These are phyloP conservation scores for Percina caprodes DNA, from an alignment of 2,113 vertebrate species.

Conservation along the genomic window DNA sequence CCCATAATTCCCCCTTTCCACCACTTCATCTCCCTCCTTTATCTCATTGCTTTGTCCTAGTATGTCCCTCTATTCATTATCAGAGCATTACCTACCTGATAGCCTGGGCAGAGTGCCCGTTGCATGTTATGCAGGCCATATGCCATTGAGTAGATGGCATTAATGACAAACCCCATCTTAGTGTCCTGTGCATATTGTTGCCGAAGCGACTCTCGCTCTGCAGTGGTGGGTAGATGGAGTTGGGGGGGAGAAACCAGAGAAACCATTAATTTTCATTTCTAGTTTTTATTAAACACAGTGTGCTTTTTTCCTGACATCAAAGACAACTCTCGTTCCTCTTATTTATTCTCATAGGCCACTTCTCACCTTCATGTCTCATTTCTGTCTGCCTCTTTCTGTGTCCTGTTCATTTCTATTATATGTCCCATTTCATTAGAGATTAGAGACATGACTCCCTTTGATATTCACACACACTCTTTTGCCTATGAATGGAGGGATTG, in stretches of 20 bases:
- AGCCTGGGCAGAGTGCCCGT: slow-evolving; percentile 89
- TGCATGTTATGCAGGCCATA: slow-evolving; percentile 98
- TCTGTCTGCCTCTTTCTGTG: slow-evolving; percentile 44
- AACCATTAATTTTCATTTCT: slow-evolving; percentile 34
- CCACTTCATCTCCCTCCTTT: not conserved
- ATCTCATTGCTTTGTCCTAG: not conserved
- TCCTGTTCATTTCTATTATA: slow-evolving; percentile 68
- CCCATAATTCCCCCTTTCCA: not conserved
- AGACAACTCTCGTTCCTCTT: slow-evolving; percentile 35
- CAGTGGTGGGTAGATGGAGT: slow-evolving; percentile 5
- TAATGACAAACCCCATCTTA: slow-evolving; percentile 99
- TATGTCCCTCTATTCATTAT: slow-evolving; percentile 27
- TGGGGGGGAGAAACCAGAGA: slow-evolving; percentile 16
- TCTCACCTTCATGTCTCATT: slow-evolving; percentile 51
- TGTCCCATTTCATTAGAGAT: slow-evolving; percentile 74
- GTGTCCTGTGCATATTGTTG: slow-evolving; percentile 97
- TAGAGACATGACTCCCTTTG: slow-evolving; percentile 72
- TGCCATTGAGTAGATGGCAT: slow-evolving; percentile 98
- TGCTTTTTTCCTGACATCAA: slow-evolving; percentile 59
- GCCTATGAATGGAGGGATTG: slow-evolving; percentile 67
- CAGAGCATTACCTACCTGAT: slow-evolving; percentile 69
- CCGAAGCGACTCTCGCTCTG: slow-evolving; percentile 91
- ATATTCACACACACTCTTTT: slow-evolving; percentile 61
- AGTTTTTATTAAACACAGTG: slow-evolving; percentile 20
- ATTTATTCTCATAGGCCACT: slow-evolving; percentile 44